phyloP scores from a whole-genome alignment of 2,888 invertebrate genomes.

The Hemistola chrysoprasaria region DNA sequence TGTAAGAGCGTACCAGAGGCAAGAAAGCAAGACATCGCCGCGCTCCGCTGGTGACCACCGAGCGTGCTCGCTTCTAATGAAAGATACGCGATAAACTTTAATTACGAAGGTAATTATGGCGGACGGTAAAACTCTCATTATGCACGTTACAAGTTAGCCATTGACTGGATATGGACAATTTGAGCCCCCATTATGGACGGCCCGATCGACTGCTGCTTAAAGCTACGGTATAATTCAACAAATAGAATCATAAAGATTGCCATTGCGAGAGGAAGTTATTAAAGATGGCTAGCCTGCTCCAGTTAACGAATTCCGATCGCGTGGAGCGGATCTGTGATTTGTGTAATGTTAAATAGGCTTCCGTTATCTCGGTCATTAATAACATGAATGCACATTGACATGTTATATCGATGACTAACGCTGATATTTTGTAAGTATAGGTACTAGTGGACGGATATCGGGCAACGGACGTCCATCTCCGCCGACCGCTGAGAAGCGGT shows the following conservation, averaged over 20 bases:
- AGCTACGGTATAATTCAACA: slow-evolving; percentile 11
- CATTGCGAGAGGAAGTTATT: slow-evolving; percentile 2
- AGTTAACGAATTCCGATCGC: slow-evolving; percentile 4
- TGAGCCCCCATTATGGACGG: slow-evolving; percentile 45
- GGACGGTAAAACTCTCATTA: slow-evolving; percentile 45
- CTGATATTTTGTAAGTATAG: not conserved
- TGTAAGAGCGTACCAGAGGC: slow-evolving; percentile 44
- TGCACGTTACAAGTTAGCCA: slow-evolving; percentile 35
- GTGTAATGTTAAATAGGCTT: slow-evolving; percentile 4
- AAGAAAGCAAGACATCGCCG: slow-evolving; percentile 62
- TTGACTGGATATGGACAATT: slow-evolving; percentile 59
- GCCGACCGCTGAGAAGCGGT: slow-evolving; percentile 2
- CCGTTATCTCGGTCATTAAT: slow-evolving; percentile 7
- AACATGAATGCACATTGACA: not conserved
- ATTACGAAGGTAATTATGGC: slow-evolving; percentile 48
- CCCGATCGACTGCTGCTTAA: slow-evolving; percentile 24
- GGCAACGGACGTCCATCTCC: slow-evolving; percentile 20
- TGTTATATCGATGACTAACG: too few species aligned
- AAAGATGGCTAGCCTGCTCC: slow-evolving; percentile 1
- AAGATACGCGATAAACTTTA: slow-evolving; percentile 68
- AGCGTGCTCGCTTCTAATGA: slow-evolving; percentile 57
- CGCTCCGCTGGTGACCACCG: slow-evolving; percentile 55
- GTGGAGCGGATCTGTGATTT: slow-evolving; percentile 16
- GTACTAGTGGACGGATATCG: slow-evolving; percentile 5
- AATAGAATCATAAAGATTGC: slow-evolving; percentile 8